Evolutionary conservation across 2,113 vertebrate species (phyloP).

Genomic region (Brachyhypopomus occidentalis): DNA sequence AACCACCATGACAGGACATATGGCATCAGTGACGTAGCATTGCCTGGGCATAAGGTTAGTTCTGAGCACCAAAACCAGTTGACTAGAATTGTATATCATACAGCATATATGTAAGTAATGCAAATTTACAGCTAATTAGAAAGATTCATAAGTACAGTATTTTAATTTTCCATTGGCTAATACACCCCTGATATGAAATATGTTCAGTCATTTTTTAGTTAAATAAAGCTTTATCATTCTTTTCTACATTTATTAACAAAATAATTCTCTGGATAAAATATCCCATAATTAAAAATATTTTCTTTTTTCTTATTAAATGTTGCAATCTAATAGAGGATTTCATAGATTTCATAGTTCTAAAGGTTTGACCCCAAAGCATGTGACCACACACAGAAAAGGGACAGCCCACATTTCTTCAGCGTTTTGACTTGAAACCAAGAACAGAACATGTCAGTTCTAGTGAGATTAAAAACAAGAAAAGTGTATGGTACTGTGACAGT

Average conservation of each 20-base stretch:
- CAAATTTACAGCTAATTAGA: slow-evolving; percentile 54
- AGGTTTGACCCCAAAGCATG: slow-evolving; percentile 33
- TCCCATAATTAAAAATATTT: slow-evolving; percentile 63
- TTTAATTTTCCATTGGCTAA: slow-evolving; percentile 43
- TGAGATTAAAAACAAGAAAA: background rate
- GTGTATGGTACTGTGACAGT: background rate
- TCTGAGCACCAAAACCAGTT: slow-evolving; percentile 55
- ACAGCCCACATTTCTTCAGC: slow-evolving; percentile 33
- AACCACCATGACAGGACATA: slow-evolving; percentile 6
- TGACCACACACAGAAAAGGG: slow-evolving; percentile 44
- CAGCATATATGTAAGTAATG: slow-evolving; percentile 51
- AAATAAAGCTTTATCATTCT: slow-evolving; percentile 63
- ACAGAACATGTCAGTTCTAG: slow-evolving; percentile 4
- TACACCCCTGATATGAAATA: slow-evolving; percentile 58
- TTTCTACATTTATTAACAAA: slow-evolving; percentile 64
- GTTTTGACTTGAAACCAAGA: slow-evolving; percentile 1
- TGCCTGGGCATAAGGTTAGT: slow-evolving; percentile 46
- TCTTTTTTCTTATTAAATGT: slow-evolving; percentile 50
- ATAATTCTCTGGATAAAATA: slow-evolving; percentile 68
- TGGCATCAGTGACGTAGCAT: slow-evolving; percentile 45
- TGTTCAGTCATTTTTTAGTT: slow-evolving; percentile 53
- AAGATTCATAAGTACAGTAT: slow-evolving; percentile 48
- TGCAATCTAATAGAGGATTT: slow-evolving; percentile 54
- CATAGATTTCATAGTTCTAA: slow-evolving; percentile 52
- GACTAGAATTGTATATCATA: slow-evolving; percentile 48